Base-by-base conservation (phyloP, 2,113 vertebrate genomes). In the Neodontobutis hainanensis region DNA sequence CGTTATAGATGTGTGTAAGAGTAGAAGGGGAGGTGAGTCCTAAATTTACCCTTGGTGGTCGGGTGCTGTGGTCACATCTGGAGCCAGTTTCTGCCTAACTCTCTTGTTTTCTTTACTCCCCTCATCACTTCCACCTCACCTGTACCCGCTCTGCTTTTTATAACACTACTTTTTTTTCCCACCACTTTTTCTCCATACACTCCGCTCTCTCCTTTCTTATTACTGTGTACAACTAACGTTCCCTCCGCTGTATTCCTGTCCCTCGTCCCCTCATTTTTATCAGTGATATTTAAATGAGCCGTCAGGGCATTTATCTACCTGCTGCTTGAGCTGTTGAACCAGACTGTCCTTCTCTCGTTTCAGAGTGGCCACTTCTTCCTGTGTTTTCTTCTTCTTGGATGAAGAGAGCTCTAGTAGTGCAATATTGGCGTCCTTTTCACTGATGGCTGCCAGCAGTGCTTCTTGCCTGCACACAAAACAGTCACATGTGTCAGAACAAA, bases 341-440 rank as follows among this genome's bases (percentile, higher is more conserved):
- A 99, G 90, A 36, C 95, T 90, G 43, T 99, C 97, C 3, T 99
- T 99, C 85, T 99, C 97, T 55, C 97, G 88, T 84, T 98, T 99
- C 50, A 99, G 91, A 0, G 95, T 92, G 36, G 96, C 92, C 75
- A 99, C 96, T 85, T 99, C 97, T 40, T 99, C 97, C 81, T 99
- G 97, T 44, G 96, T 98, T 90, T 98, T 99, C 91, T 98, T 98
- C 93, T 98, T 99, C 80, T 93, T 94, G 50, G 97, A 99, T 3
- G 97, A 95, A 0, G 97, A 99, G 61, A 99, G 94, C 82, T 99
- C 97, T 66, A 99, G 80, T 68, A 99, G 93, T 66, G 97, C 97
- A 45, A 99, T 98, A 81, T 99, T 98, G 87, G 96, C 96, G 58
- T 98, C 97, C 85, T 98, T 99, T 92, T 99, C 97, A 83, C 97